Conservation (phyloP, 1,140 invertebrate species). For the Eriosoma lanigerum region DNA sequence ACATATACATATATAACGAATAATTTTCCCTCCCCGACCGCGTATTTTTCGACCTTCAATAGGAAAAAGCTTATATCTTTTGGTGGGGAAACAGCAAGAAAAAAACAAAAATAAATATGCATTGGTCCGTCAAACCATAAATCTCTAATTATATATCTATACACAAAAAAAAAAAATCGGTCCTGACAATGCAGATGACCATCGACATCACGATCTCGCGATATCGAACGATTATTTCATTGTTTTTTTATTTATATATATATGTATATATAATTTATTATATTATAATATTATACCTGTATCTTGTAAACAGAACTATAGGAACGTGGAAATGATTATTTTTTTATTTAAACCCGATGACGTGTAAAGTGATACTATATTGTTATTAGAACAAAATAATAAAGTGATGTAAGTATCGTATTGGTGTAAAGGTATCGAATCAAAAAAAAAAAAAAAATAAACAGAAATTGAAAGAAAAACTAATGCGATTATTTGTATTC, state of each 20-base stretch:
- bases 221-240: neutral
- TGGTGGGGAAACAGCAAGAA: neutral
- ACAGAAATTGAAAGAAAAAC: too few species aligned
- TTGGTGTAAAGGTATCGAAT: too few species aligned
- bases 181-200: neutral
- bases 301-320: too few species aligned
- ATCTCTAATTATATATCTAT: neutral
- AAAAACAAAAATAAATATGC: neutral
- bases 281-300: too few species aligned
- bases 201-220: neutral
- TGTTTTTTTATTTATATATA: neutral
- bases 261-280: too few species aligned
- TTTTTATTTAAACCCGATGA: neutral
- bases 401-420: too few species aligned
- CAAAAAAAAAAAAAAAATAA: too few species aligned
- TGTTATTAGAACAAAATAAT: too few species aligned
- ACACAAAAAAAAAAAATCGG: neutral
- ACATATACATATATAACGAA: neutral
- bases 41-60: conserved; percentile 13
- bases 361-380: too few species aligned
- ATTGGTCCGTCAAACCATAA: conserved; percentile 40
- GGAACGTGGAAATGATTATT: too few species aligned
- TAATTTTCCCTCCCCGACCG: neutral
- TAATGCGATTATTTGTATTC: too few species aligned
- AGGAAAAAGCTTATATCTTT: conserved; percentile 26